These are phyloP conservation scores for Carassius carassius DNA, from an alignment of 2,113 vertebrate genomes.

Conservation along the genomic window DNA sequence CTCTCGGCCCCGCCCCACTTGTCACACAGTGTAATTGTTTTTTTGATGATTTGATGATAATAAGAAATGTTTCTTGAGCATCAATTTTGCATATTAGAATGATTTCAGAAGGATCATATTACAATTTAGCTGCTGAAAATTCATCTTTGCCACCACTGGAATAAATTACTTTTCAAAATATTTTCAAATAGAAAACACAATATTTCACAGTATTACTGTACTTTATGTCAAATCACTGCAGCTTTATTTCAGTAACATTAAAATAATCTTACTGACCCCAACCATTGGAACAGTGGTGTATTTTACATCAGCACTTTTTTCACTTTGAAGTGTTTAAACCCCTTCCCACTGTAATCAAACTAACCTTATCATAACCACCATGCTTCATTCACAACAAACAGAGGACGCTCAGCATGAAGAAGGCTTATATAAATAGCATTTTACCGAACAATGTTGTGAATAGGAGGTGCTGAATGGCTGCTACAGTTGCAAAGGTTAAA, in stretches of 20 bases:
- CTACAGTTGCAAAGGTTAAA: constrained; percentile 67
- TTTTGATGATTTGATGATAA: too few relatives aligned
- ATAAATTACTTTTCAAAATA: too few relatives aligned
- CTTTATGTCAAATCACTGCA: too few relatives aligned
- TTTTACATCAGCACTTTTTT: not conserved
- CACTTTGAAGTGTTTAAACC: constrained; percentile 57
- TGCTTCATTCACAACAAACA: constrained; percentile 76
- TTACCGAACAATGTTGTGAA: constrained; percentile 76
- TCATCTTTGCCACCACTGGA: not conserved
- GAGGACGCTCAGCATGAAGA: constrained; percentile 72
- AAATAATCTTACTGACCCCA: not conserved
- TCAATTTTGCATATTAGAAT: not conserved
- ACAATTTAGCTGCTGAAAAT: not conserved
- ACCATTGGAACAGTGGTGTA: not conserved
- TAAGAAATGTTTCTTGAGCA: not conserved
- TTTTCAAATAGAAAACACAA: not conserved
- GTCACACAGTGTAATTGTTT: too few relatives aligned
- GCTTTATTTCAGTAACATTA: not conserved
- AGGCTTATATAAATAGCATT: constrained; percentile 76
- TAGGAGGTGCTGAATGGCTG: constrained; percentile 72
- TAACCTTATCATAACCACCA: constrained; percentile 76
- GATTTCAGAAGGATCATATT: not conserved
- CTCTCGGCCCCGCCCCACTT: too few relatives aligned
- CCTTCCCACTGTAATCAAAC: constrained; percentile 59
- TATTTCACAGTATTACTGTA: not conserved